phyloP scores from a whole-genome alignment of 35 echinoderm and acorn worm species.

The Ophiothrix spiculata region DNA sequence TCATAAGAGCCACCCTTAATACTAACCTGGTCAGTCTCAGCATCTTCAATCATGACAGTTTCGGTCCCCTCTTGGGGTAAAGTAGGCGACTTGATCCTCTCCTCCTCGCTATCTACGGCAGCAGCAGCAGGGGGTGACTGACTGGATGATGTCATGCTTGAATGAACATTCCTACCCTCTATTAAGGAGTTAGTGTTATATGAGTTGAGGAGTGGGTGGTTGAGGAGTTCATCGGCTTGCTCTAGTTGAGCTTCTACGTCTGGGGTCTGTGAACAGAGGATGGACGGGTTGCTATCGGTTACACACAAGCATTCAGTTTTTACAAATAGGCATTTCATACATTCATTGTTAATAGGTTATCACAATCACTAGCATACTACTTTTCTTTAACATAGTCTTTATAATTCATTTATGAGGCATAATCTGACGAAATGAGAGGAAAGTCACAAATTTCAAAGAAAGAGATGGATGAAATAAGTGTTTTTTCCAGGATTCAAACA shows the following conservation, averaged over 20 bases:
- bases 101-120: constrained; percentile 8
- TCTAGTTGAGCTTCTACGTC: constrained; percentile 2
- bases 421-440: too few species aligned
- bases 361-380: too few species aligned
- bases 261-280: background rate
- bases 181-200: constrained; percentile 1
- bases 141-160: background rate
- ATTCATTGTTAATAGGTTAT: too few species aligned
- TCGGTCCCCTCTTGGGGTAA: constrained; percentile 18
- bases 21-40: constrained; percentile 8
- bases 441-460: too few species aligned
- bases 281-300: background rate
- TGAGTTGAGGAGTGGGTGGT: constrained; percentile 1
- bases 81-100: constrained; percentile 14
- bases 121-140: background rate
- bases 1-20: too few species aligned
- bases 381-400: too few species aligned
- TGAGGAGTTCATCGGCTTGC: background rate
- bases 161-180: background rate
- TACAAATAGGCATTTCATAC: too few species aligned
- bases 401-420: too few species aligned
- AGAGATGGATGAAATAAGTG: too few species aligned
- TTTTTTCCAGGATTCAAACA: too few species aligned
- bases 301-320: too few species aligned
- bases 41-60: constrained; percentile 16